phyloP scores from a whole-genome alignment of 2,113 vertebrate species.

The Bubalus kerabau region DNA sequence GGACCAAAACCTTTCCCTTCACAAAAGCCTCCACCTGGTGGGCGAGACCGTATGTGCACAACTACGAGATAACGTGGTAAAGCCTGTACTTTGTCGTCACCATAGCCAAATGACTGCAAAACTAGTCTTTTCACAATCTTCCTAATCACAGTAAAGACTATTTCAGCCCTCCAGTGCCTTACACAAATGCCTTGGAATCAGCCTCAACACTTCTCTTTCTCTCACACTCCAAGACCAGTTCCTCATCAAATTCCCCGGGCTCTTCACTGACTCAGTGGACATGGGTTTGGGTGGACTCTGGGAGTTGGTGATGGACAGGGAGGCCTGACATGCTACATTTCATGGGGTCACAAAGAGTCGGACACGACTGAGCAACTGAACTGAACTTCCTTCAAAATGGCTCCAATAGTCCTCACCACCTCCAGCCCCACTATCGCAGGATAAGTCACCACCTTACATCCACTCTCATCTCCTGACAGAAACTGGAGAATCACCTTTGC shows the following conservation, averaged over 20 bases:
- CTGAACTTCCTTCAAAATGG: not conserved
- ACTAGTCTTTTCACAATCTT: not conserved
- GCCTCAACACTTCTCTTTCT: not conserved
- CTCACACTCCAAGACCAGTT: not conserved
- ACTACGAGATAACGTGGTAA: not conserved
- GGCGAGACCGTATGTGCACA: not conserved
- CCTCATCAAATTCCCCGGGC: not conserved
- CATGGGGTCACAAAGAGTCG: not conserved
- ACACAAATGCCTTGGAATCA: not conserved
- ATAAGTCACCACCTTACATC: not conserved
- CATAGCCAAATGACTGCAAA: not conserved
- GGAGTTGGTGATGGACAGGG: not conserved
- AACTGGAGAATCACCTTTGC: not conserved
- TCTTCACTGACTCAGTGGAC: not conserved
- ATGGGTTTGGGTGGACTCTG: not conserved
- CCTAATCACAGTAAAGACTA: not conserved
- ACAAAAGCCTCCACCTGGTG: not conserved
- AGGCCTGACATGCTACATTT: not conserved
- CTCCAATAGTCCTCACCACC: not conserved
- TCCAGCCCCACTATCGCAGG: not conserved
- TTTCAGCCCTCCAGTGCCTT: not conserved
- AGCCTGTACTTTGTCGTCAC: not conserved
- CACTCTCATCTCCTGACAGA: not conserved
- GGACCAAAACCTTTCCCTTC: too few relatives aligned
- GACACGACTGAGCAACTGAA: not conserved